A percentile compares a stretch with the other conserved stretches of the same genome.
Evolutionary conservation across 2,888 invertebrate genomes (phyloP).

Genomic region (Carpatolechia fugitivella): DNA sequence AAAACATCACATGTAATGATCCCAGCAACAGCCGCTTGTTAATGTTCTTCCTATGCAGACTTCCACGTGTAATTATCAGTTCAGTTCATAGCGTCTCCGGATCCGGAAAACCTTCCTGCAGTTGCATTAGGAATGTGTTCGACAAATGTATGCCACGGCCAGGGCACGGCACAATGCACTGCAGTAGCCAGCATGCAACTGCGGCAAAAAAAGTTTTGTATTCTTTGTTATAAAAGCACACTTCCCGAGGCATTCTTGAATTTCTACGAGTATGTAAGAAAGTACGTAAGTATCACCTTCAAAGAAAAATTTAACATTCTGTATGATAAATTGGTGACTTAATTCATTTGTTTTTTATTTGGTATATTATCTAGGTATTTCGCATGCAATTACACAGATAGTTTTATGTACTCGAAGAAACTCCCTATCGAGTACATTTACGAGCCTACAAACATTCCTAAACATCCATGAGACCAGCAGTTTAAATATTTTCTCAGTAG

Average conservation of each 20-base stretch:
- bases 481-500: conserved; percentile 6
- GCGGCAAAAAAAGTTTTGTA: conserved; percentile 18
- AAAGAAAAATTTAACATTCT: too few relatives aligned
- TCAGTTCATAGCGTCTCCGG: background rate
- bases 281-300: background rate
- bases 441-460: background rate
- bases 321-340: too few relatives aligned
- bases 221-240: background rate
- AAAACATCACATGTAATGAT: background rate
- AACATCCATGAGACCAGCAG: background rate
- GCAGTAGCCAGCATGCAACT: conserved; percentile 34
- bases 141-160: conserved; percentile 33
- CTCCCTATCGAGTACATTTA: background rate
- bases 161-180: conserved; percentile 24
- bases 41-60: background rate
- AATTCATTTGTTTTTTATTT: too few relatives aligned
- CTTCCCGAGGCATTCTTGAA: background rate
- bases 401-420: background rate
- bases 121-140: background rate
- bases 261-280: background rate
- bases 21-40: background rate
- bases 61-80: background rate
- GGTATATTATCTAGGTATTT: too few relatives aligned
- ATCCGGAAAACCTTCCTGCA: background rate
- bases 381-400: too few relatives aligned